Evolutionary conservation across 2,888 invertebrate species (phyloP), one percentile per base, ranked within the genome.

Genomic region (Cheilosia variabilis): DNA sequence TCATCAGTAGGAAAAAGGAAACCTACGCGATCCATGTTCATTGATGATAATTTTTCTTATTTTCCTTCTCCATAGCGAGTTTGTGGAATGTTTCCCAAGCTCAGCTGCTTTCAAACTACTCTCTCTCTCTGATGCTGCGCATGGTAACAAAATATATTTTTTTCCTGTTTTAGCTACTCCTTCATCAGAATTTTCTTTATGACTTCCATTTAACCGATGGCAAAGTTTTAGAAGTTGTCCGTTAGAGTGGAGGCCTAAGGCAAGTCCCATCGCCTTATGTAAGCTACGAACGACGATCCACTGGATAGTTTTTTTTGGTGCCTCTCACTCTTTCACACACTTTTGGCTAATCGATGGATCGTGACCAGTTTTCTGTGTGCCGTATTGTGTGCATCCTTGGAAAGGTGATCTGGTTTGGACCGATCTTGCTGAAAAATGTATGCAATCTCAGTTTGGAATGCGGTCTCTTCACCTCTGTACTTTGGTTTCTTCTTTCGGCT

Each of bases 351-450:
- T 78, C 78, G 73, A 79, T 65, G 65, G 15, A 71, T 80, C 86
- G 76, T 81, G 86, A 86, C 81, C 81, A 86, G 86, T 86, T 86
- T 77, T 76, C 22, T 73, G 69, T 65, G 72, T 81, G 71, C 71
- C 72, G 72, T 80, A 83, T 71, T 69, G 63, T 34, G 58, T 47
- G 72, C 76, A 87, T 87, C 87, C 87, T 87, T 87, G 87, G 79
- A 84, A 87, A 87, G 87, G 87, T 84, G 84, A 84, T 79, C 87
- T 79, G 79, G 87, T 87, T 87, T 72, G 72, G 19, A 75, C n/a
- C 76, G 47, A 69, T 86, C 50, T 81, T 72, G 66, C 63, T 55
- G 37, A 53, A 34, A 52, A 66, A 66, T 52, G 58, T 58, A 52
- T 69, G 71, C 71, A 71, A 78, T 71, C 63, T 57, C 52, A 37